Evolutionary conservation across 2,888 invertebrate genomes (phyloP), one percentile per base, ranked within the genome.

Genomic region (Tolmerus cingulatus): DNA sequence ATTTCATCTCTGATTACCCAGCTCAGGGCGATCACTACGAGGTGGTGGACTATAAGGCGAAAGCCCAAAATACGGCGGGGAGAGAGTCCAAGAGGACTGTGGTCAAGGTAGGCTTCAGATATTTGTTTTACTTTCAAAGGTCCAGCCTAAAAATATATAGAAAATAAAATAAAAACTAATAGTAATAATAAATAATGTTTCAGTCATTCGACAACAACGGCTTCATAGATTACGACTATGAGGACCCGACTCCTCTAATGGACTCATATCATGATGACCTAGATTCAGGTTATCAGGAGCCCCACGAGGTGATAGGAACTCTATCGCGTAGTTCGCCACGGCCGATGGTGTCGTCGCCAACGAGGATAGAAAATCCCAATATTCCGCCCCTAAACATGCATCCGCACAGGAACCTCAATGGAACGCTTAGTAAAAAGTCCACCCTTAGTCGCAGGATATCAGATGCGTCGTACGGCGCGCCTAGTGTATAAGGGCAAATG

Each of bases 331-430:
- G 91, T 4, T 92, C 92, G 87, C 91, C 92, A 87, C 93, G 97
- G 81, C 96, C 96, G 0, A 92, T 95, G 30, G 96, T 97, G 0
- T 96, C 97, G 5, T 96, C 96, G 0, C 97, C 97, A 0, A 96
- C 96, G 1, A 94, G 96, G 89, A 96, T 97, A 90, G 97, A 97
- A 90, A 95, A 97, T 90, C 96, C 97, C 0, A 97, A 97, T 91
- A 91, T 91, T 85, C 96, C 97, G 9, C 96, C 97, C 0, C 92
- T 97, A 76, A 97, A 97, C 91, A 94, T 96, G 40, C 93, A 94
- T 90, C 94, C 95, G 23, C 94, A 91, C 85, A 94, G 94, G 90
- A 89, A 87, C 86, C 84, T 84, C 16, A 66, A 78, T 19, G 91
- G 93, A 3, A 94, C 94, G 0, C 91, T 94, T 0, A 92, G 93